These are phyloP conservation scores for Polyergus mexicanus DNA, from an alignment of 1,140 invertebrate species.

Conservation along the genomic window DNA sequence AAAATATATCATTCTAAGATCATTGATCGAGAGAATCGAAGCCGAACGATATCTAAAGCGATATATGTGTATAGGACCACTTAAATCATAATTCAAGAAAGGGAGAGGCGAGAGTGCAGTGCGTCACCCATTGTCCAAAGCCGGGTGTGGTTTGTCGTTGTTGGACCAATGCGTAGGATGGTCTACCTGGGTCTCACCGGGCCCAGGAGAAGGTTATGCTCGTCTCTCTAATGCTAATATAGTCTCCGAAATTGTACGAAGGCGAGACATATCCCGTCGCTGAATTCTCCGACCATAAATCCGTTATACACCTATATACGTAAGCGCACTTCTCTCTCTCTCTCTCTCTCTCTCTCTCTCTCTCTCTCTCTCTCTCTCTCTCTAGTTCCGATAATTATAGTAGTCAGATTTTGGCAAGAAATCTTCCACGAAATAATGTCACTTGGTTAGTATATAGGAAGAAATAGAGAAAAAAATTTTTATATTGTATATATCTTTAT, in stretches of 20 bases:
- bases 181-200: slow-evolving; percentile 73
- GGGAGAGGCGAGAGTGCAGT: slow-evolving; percentile 67
- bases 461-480: no score
- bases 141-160: slow-evolving; percentile 77
- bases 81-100: slow-evolving; percentile 76
- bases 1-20: slow-evolving; percentile 47
- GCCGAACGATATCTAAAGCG: slow-evolving; percentile 64
- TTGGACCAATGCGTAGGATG: slow-evolving; percentile 77
- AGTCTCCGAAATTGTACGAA: slow-evolving; percentile 76
- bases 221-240: slow-evolving; percentile 78
- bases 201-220: slow-evolving; percentile 48
- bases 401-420: slow-evolving; percentile 21
- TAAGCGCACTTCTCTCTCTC: neutral
- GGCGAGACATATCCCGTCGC: slow-evolving; percentile 71
- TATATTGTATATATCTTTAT: no score
- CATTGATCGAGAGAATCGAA: slow-evolving; percentile 54
- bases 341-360: neutral
- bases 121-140: slow-evolving; percentile 78
- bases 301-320: slow-evolving; percentile 55
- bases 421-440: neutral
- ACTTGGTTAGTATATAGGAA: no score
- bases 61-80: slow-evolving; percentile 46
- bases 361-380: neutral
- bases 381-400: slow-evolving; percentile 27
- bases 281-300: slow-evolving; percentile 74